Base-by-base conservation (phyloP, 1,140 invertebrate species). In the Diachasmimorpha longicaudata region DNA sequence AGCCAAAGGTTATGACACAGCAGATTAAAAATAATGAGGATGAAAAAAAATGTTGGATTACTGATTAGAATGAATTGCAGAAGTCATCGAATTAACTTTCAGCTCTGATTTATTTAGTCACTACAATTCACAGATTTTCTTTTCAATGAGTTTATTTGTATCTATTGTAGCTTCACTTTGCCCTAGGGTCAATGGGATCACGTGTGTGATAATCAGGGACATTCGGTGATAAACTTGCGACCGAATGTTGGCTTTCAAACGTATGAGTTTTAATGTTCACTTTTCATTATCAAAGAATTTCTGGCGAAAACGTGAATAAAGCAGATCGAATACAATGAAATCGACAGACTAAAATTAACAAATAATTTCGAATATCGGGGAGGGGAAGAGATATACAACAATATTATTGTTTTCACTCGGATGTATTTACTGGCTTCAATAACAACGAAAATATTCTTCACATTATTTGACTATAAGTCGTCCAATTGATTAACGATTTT, bases 1-100 rank as follows among this genome's bases (percentile, higher is more conserved):
- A 13, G 81, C 79, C 81, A 85, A 83, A 85, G 82, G 84, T 86
- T 83, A 82, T 83, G 70, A 85, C 79, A 16, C n/a, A 1, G 9
- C 9, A 52, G 84, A 44, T 75, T 75, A 80, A 84, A 86, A 85
- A 48, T 58, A 84, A 83, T 84, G 79, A 82, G 81, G 81, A 77
- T 81, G 80, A 75, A 78, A 70, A 66, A 75, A 68, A 69, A 46
- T 63, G 58, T 66, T 21, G 68, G 48, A 52, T 48, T 75, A 72
- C 46, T 46, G 69, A 11, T 70, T 13, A 0, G 9, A 44, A 0
- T 70, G 6, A 52, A 78, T 70, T 70, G 36, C 37, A 52, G 44
- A 67, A 70, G 1, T 52, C 19, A 52, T 52, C 48, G 14, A 52
- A 42, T 11, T 13, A 42, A 42, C 39, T 42, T 42, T 42, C 9